Percentiles rank a stretch among this genome's conserved stretches.
Evolutionary conservation across 2,113 vertebrate species (phyloP).

Genomic region (Ceuthmochares aereus): DNA sequence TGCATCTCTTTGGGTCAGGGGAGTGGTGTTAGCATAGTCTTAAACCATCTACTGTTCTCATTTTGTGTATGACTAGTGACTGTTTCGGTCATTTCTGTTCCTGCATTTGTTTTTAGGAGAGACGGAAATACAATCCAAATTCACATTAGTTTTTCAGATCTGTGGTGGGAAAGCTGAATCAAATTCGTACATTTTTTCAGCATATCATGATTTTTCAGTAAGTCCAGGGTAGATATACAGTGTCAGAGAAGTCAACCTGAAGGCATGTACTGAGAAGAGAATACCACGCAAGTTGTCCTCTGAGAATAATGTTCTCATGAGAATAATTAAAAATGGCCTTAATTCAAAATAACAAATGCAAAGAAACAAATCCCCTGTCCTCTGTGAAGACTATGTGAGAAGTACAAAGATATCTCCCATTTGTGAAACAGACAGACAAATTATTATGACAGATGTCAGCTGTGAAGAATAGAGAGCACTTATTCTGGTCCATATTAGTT

Average conservation of each 20-base stretch:
- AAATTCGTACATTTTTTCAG: not conserved
- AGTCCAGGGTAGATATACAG: not conserved
- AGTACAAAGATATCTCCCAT: not conserved
- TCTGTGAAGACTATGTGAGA: conserved; percentile 4
- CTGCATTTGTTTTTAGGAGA: not conserved
- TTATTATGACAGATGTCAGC: conserved; percentile 34
- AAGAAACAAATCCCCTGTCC: not conserved
- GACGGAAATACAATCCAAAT: not conserved
- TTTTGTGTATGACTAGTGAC: not conserved
- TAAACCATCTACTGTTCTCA: not conserved
- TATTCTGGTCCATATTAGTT: not conserved
- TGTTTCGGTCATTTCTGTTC: not conserved
- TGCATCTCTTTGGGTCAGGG: not conserved
- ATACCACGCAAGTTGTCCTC: not conserved
- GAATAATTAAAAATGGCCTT: not conserved
- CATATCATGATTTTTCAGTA: not conserved
- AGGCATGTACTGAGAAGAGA: not conserved
- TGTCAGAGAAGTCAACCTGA: not conserved
- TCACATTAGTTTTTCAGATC: not conserved
- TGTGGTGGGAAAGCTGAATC: not conserved
- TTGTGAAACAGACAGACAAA: conserved; percentile 23
- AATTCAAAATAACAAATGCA: not conserved
- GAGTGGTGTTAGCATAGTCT: not conserved
- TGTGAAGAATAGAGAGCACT: not conserved
- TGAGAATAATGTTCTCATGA: not conserved